These are phyloP conservation scores for Diorhabda carinulata DNA, from an alignment of 1,140 invertebrate species.

Conservation along the genomic window DNA sequence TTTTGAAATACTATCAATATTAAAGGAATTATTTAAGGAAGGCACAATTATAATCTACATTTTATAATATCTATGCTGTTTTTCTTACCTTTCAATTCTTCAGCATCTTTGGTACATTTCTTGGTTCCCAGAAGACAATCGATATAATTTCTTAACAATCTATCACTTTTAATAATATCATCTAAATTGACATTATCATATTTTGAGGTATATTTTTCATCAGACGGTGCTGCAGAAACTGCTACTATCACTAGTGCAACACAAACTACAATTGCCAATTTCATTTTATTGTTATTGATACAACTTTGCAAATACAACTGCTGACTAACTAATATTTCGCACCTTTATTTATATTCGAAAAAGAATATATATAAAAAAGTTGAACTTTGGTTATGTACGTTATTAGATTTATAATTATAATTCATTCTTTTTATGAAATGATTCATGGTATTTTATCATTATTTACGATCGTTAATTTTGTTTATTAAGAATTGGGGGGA, in stretches of 20 bases:
- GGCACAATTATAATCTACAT: background rate
- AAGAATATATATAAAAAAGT: too few relatives aligned
- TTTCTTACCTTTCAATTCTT: constrained; percentile 64
- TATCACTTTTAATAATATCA: constrained; percentile 61
- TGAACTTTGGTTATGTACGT: too few relatives aligned
- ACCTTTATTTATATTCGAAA: too few relatives aligned
- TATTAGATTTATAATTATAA: too few relatives aligned
- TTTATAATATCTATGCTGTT: constrained; percentile 54
- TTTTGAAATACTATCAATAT: too few relatives aligned
- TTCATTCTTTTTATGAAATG: too few relatives aligned
- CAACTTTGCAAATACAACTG: too few relatives aligned
- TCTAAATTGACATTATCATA: constrained; percentile 70
- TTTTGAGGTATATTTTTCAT: constrained; percentile 61
- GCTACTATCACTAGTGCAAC: constrained; percentile 15
- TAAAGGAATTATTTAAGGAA: background rate
- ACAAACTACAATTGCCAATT: constrained; percentile 3
- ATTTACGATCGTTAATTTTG: too few relatives aligned
- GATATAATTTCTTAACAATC: constrained; percentile 60
- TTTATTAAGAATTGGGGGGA: too few relatives aligned
- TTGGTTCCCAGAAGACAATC: constrained; percentile 64
- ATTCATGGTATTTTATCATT: too few relatives aligned
- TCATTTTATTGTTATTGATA: constrained; percentile 1
- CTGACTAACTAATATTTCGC: too few relatives aligned
- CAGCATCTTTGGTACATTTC: constrained; percentile 64
- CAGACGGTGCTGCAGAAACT: constrained; percentile 33